Base-by-base conservation (phyloP, 2,888 invertebrate species). In the Rhingia rostrata region DNA sequence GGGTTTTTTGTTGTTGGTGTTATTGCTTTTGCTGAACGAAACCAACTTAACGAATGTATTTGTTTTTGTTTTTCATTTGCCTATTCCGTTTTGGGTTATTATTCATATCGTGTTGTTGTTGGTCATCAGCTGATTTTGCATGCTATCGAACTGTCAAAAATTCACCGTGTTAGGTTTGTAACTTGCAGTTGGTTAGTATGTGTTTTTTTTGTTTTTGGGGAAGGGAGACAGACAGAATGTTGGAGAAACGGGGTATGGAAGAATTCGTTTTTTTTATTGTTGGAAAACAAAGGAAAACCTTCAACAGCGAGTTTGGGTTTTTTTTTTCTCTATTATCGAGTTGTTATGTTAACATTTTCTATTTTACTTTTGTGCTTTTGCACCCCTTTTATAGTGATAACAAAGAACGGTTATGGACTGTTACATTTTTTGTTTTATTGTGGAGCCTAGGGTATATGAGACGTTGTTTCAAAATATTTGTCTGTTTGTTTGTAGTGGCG, bases 71-170 rank as follows among this genome's bases (percentile, higher is more conserved):
- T 80, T 63, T 14, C 53, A 53, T 7, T 73, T 10, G 51, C 3
- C 4, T 32, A 39, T 54, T 83, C 45, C 53, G 45, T 70, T 80
- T 84, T 84, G 70, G 14, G 35, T 4, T 73, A 30, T 54, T 60
- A 60, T 84, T 74, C 69, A 43, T 70, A 41, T 83, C 79, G 22
- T 79, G 85, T 78, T 86, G 79, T 77, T 85, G 78, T 35, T 69
- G 51, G 54, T 64, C 77, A 87, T 87, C 88, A 88, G 88, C 88
- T 88, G 88, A 87, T 88, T 88, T 86, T 73, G 73, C 86, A 86
- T 87, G 63, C 86, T 86, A 87, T 87, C 69, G 82, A 86, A 84
- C 87, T 87, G 87, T 87, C 87, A 87, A 86, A 86, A 80, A n/a
- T 9, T 58, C 3, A 39, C 22, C 45, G 35, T 3, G 22, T 22